Base-by-base conservation (phyloP, 2,797 vertebrate genomes). In the Tragelaphus oryx region DNA sequence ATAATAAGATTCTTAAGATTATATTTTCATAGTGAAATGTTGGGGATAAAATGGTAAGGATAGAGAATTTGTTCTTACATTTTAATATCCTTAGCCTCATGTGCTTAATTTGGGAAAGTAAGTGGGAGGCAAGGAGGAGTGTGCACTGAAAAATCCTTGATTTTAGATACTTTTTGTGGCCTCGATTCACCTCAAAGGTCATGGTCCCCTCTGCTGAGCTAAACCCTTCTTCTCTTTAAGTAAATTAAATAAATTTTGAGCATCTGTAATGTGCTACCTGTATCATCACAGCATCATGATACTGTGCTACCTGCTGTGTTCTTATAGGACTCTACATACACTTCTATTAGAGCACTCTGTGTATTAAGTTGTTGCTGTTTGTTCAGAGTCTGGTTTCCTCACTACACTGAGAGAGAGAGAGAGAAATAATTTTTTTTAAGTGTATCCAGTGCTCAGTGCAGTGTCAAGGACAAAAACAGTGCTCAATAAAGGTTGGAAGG, bases 161-260 rank as follows among this genome's bases (percentile, higher is more conserved):
- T 81, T 90, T 75, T 65, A 57, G 48, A 65, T 46, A 65, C 26
- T 24, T 71, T 30, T 44, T 74, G 8, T 93, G 55, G n/a, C n/a
- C 8, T 26, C 59, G 17, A 60, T 89, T 22, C 55, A 89, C 33
- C 80, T 78, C 30, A 57, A 14, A 91, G 33, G 50, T 52, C 44
- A 65, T 65, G 8, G 26, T 13, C 24, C 22, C 30, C 16, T 74
- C n/a, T 89, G 50, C 30, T 80, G 71, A 89, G 46, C 24, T 92
- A 93, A 89, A 71, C 24, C 6, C 22, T 81, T 92, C 55, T 82
- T 88, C 60, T 90, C 24, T 93, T 94, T 65, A 65, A 65, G n/a
- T 93, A 68, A 93, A 80, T 87, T 86, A 89, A 91, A 92, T 33
- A 87, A 71, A 91, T 94, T 95, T 52, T 87, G 84, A 84, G 50